Evolutionary conservation across 2,888 invertebrate species (phyloP).

Genomic region (Dorcus parallelipipedus): DNA sequence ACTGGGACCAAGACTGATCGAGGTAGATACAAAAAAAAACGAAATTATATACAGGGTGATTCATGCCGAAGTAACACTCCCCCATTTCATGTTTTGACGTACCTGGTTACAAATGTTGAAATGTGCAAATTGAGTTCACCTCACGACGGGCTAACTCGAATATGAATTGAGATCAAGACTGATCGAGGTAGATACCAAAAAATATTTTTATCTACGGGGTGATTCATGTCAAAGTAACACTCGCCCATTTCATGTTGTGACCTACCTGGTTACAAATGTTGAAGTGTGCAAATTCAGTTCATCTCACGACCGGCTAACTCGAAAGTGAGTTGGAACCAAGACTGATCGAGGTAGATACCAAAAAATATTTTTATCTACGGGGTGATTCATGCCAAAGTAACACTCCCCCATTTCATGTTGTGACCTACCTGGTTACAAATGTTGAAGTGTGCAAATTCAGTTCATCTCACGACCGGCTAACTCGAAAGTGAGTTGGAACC

Average conservation of each 20-base stretch:
- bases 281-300: too few relatives aligned
- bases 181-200: constrained; percentile 55
- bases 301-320: too few relatives aligned
- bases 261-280: too few relatives aligned
- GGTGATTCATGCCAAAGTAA: neutral
- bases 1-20: constrained; percentile 74
- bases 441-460: too few relatives aligned
- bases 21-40: constrained; percentile 51
- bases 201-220: neutral
- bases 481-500: constrained; percentile 66
- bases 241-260: too few relatives aligned
- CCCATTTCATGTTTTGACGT: too few relatives aligned
- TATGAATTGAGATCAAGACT: constrained; percentile 75
- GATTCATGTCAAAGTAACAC: neutral
- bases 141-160: too few relatives aligned
- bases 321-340: constrained; percentile 77
- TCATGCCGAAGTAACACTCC: neutral
- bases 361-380: neutral
- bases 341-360: constrained; percentile 58
- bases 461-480: too few relatives aligned
- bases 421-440: too few relatives aligned
- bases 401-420: too few relatives aligned
- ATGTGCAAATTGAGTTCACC: too few relatives aligned
- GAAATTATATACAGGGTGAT: neutral
- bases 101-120: too few relatives aligned